phyloP scores from a whole-genome alignment of 2,113 vertebrate genomes.

The Ramphastos sulfuratus region DNA sequence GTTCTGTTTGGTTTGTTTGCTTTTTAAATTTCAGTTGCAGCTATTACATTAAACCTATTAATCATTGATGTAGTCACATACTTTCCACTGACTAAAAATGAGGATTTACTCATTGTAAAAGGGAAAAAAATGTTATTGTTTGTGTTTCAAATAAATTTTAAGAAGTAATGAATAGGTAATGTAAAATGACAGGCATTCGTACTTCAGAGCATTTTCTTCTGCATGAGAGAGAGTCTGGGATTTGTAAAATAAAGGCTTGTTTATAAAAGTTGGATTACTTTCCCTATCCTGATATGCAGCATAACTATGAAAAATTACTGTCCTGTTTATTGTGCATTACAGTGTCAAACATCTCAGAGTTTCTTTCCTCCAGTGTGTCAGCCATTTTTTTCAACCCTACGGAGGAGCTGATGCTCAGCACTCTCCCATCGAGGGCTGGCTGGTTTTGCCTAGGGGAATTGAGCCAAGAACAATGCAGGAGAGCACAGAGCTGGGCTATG shows the following conservation, averaged over 20 bases:
- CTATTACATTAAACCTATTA: constrained; percentile 38
- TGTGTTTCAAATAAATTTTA: not conserved
- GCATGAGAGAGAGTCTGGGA: not conserved
- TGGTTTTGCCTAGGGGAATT: not conserved
- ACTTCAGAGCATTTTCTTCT: constrained; percentile 12
- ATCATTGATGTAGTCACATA: constrained; percentile 7
- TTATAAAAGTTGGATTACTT: constrained; percentile 46
- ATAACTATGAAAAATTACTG: not conserved
- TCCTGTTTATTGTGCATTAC: not conserved
- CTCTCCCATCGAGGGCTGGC: not conserved
- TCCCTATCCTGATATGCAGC: not conserved
- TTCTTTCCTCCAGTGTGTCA: not conserved
- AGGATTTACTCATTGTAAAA: not conserved
- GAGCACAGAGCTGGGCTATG: not conserved
- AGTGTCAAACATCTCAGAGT: not conserved
- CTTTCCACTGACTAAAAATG: not conserved
- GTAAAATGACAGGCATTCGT: constrained; percentile 9
- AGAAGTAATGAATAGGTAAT: not conserved
- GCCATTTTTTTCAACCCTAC: not conserved
- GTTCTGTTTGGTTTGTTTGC: constrained; percentile 18
- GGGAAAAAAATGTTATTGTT: not conserved
- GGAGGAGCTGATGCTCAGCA: not conserved
- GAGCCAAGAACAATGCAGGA: not conserved
- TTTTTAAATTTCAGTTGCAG: constrained; percentile 30
- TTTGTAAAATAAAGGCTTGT: constrained; percentile 32